Base-by-base conservation (phyloP, 2,888 invertebrate species). In the Thumatha senex region DNA sequence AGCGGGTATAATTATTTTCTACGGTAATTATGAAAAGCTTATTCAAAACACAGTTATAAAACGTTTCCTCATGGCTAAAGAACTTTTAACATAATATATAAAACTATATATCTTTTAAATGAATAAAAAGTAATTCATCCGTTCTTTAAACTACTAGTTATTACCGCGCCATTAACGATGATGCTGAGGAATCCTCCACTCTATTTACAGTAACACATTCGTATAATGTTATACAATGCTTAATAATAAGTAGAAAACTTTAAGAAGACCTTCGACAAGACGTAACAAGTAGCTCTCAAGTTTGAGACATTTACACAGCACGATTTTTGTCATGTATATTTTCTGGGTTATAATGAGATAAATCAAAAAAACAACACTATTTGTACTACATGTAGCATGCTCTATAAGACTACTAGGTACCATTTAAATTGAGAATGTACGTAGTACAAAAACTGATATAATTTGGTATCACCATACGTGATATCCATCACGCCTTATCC, bases 121-220 rank as follows among this genome's bases (percentile, higher is more conserved):
- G 12, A 13, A 13, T 36, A 13, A 36, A 36, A 9, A 13, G 5
- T 13, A 30, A 7, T 40, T 7, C 12, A 41, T 41, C 30, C 13
- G 30, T 11, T 31, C 11, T 31, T 8, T 4, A 2, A 31, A 31
- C 18, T 24, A 40, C 7, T 13, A 12, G 11, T 13, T 41, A 18
- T 11, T 40, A 45, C 5, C 10, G 39, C 31, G 40, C 18, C 35
- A 41, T 47, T 38, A 50, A 29, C 33, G 36, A 38, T 15, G 34
- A 33, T 29, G 12, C 12, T 14, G 15, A 35, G 41, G 11, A 48
- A 46, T 50, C 48, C 43, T n/a, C 12, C 40, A 33, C 10, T 55
- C 45, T 49, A 76, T 79, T n/a, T 79, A 76, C 63, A 75, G 74
- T 77, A 80, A 72, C 70, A 67, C 66, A 74, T 74, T 71, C 67